Percentiles rank a stretch among this genome's conserved stretches.
Evolutionary conservation across 2,888 invertebrate genomes (phyloP).

Genomic region (Xestia c-nigrum): DNA sequence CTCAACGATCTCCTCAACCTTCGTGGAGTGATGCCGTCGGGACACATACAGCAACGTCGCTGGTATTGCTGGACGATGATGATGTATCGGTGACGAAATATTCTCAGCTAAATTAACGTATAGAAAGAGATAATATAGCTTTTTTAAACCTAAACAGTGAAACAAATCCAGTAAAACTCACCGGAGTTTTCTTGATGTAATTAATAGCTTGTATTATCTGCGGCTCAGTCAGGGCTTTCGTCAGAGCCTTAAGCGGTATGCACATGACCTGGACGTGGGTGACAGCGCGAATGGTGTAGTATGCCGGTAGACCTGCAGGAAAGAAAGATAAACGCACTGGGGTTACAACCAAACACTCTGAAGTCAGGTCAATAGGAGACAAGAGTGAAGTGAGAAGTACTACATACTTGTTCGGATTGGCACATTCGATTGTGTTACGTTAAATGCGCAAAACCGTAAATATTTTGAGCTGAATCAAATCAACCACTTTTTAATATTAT

Average conservation of each 20-base stretch:
- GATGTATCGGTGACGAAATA: too few relatives aligned
- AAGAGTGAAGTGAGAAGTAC: not conserved
- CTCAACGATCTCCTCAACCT: too few relatives aligned
- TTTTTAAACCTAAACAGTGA: not conserved
- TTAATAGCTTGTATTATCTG: conserved; percentile 79
- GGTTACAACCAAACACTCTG: not conserved
- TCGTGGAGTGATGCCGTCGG: too few relatives aligned
- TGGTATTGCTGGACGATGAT: too few relatives aligned
- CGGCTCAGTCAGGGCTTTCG: conserved; percentile 72
- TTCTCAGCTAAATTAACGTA: too few relatives aligned
- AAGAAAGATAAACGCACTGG: not conserved
- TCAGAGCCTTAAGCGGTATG: conserved; percentile 77
- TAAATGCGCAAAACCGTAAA: too few relatives aligned
- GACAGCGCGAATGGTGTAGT: conserved; percentile 81
- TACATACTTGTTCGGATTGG: not conserved
- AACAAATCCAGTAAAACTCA: conserved; percentile 55
- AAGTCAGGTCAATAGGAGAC: not conserved
- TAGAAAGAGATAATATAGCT: too few relatives aligned
- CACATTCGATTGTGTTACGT: not conserved
- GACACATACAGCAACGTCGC: too few relatives aligned
- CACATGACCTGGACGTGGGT: conserved; percentile 83
- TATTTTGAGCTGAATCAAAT: too few relatives aligned
- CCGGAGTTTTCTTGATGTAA: conserved; percentile 74
- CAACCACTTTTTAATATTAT: too few relatives aligned
- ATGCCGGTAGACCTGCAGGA: conserved; percentile 79